A percentile compares a stretch with the other conserved stretches of the same genome.
Evolutionary conservation across 92 coral and sea anemone genomes (phyloP).

Genomic region (Phenganax subtilis): DNA sequence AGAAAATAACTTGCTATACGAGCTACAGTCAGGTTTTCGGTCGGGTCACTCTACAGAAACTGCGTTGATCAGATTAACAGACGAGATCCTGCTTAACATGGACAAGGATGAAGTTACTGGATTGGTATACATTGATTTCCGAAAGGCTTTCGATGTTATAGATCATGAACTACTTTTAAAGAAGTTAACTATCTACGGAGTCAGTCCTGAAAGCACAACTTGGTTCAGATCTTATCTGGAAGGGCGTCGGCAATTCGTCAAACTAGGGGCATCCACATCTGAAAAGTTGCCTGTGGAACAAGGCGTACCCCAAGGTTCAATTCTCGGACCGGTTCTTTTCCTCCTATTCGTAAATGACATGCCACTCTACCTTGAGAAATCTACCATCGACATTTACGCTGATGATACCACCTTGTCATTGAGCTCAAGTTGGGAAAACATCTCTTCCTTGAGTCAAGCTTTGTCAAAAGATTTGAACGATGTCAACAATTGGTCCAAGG

Average conservation of each 20-base stretch:
- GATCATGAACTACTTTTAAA: conserved; percentile 31
- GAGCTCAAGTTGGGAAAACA: conserved; percentile 16
- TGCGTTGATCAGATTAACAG: conserved; percentile 47
- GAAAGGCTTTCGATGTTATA: conserved; percentile 42
- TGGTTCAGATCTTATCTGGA: conserved; percentile 42
- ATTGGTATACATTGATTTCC: conserved; percentile 32
- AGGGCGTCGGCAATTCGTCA: conserved; percentile 38
- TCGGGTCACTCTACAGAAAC: conserved; percentile 43
- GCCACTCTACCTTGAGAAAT: conserved; percentile 15
- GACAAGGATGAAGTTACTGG: conserved; percentile 44
- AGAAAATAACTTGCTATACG: conserved; percentile 33
- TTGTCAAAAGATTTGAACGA: conserved; percentile 24
- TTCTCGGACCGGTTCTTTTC: conserved; percentile 32
- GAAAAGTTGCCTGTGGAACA: conserved; percentile 18
- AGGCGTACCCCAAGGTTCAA: conserved; percentile 41
- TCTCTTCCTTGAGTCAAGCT: not conserved
- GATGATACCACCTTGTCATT: conserved; percentile 35
- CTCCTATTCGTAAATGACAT: conserved; percentile 19
- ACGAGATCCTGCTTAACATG: conserved; percentile 41
- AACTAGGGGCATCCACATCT: conserved; percentile 32
- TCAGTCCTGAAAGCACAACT: conserved; percentile 12
- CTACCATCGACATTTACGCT: conserved; percentile 25
- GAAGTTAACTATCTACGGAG: conserved; percentile 37
- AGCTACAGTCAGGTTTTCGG: conserved; percentile 42
- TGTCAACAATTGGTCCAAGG: conserved; percentile 35